Base-by-base conservation (phyloP, 2,797 vertebrate species). In the Psittacula derbiana region DNA sequence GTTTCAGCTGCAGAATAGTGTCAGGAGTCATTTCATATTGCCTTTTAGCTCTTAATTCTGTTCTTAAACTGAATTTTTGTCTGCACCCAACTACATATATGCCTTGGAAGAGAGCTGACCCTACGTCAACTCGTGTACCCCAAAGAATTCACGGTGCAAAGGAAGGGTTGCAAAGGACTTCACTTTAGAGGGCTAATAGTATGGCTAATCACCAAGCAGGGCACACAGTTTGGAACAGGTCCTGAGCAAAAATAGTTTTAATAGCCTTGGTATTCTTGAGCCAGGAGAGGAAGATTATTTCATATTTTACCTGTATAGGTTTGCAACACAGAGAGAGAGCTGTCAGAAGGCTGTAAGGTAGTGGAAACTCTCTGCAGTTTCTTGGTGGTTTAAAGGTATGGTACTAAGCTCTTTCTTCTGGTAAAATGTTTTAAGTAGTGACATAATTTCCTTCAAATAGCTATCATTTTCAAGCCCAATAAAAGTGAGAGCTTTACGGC, bases 361-460 rank as follows among this genome's bases (percentile, higher is more conserved):
- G 64, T 93, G 73, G 82, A 90, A 95, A 82, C 11, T 86, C 83
- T 79, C 78, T 15, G 31, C 28, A 66, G n/a, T 93, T 81, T 72
- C 61, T 58, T 55, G 55, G 73, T 86, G 43, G 62, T 83, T 92
- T 95, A 62, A 95, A 90, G 83, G 79, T 70, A 49, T 7, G 58
- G 50, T 67, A 60, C 46, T 92, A 75, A 94, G 43, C 76, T 85
- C 66, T 88, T 96, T 95, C 76, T 92, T 88, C 94, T 95, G 90
- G 88, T 93, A 90, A 96, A 96, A 93, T 95, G 92, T 92, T 95
- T 93, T 81, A 88, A 95, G 73, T 36, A 46, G 67, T 95, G 90
- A 96, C 92, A 88, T 95, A 94, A 95, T 95, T 94, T 97, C 95
- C 96, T 95, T 76, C 46, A 70, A 87, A 92, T 66, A 95, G 38